A percentile compares a stretch with the other conserved stretches of the same genome.
Evolutionary conservation across 2,888 invertebrate species (phyloP).

Genomic region (Microplitis deprimator): DNA sequence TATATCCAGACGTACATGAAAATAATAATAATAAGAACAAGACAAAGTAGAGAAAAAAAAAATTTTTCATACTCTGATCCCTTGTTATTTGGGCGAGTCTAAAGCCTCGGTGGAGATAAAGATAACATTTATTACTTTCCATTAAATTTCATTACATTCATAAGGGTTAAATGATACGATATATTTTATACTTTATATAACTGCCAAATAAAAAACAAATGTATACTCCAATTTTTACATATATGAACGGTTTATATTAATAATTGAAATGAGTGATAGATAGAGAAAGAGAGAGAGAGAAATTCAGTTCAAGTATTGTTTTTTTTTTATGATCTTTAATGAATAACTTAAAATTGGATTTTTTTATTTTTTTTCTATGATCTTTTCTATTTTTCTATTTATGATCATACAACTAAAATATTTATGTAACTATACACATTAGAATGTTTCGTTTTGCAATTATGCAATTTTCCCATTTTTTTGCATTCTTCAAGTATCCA

Average conservation of each 20-base stretch:
- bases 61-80: constrained; percentile 35
- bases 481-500: too few species aligned
- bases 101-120: constrained; percentile 36
- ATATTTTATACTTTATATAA: constrained; percentile 14
- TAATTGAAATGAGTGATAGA: too few species aligned
- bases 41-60: constrained; percentile 33
- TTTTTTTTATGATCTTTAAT: too few species aligned
- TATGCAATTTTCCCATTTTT: too few species aligned
- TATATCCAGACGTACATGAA: constrained; percentile 13
- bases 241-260: not conserved
- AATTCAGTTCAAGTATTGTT: too few species aligned
- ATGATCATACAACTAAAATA: too few species aligned
- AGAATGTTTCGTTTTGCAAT: too few species aligned
- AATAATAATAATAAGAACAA: constrained; percentile 9
- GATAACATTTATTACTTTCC: constrained; percentile 45
- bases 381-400: too few species aligned
- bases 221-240: constrained; percentile 15
- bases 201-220: not conserved
- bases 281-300: too few species aligned
- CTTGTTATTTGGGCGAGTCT: constrained; percentile 36
- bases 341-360: too few species aligned
- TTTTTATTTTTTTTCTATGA: too few species aligned
- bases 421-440: too few species aligned
- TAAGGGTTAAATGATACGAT: constrained; percentile 36
- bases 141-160: constrained; percentile 32